phyloP scores from a whole-genome alignment of 2,888 invertebrate genomes.

The Thymelicus acteon region DNA sequence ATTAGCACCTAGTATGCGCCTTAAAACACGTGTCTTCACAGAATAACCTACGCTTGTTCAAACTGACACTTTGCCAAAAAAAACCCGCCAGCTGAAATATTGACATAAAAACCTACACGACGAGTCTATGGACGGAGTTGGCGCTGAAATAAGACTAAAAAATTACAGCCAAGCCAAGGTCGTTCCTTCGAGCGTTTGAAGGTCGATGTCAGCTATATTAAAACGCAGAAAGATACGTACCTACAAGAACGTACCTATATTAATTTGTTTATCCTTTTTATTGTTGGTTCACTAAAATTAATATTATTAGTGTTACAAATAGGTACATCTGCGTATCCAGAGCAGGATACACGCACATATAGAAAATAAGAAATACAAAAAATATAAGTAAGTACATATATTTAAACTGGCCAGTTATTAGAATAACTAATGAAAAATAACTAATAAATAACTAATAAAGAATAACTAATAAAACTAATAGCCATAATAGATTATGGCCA shows the following conservation, averaged over 20 bases:
- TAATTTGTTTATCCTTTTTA: constrained; percentile 11
- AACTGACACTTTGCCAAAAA: constrained; percentile 33
- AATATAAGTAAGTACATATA: too few species aligned
- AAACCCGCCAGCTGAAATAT: constrained; percentile 30
- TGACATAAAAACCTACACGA: constrained; percentile 24
- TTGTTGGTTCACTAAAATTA: background rate
- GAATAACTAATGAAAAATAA: too few species aligned
- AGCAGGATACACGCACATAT: background rate
- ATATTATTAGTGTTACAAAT: too few species aligned
- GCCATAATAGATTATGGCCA: too few species aligned
- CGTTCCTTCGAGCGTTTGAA: constrained; percentile 16
- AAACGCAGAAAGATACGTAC: background rate
- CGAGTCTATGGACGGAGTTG: constrained; percentile 17
- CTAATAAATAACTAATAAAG: too few species aligned
- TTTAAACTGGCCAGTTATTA: too few species aligned
- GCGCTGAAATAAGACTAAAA: constrained; percentile 29
- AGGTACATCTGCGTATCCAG: background rate
- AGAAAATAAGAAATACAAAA: too few species aligned
- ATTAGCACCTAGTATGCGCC: constrained; percentile 24
- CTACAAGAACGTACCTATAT: too few species aligned
- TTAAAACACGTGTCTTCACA: constrained; percentile 26
- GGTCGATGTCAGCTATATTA: constrained; percentile 22
- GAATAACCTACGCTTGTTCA: constrained; percentile 23
- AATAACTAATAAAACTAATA: too few species aligned
- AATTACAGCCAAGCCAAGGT: constrained; percentile 18